A percentile compares a stretch with the other conserved stretches of the same genome.
Conservation (phyloP, 2,113 vertebrate species). For the Misgurnus anguillicaudatus region DNA sequence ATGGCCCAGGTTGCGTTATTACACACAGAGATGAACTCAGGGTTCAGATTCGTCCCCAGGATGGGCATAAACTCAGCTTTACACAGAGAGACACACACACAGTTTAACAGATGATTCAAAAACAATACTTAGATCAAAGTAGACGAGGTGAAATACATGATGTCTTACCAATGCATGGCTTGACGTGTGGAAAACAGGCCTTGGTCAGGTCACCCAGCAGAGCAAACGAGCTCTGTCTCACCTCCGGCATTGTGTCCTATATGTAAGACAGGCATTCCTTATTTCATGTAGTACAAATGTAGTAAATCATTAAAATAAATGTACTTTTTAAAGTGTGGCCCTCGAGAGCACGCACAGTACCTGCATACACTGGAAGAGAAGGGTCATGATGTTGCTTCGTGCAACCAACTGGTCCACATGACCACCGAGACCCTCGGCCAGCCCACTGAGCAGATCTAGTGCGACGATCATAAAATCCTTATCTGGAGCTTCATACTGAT, state of each 20-base stretch:
- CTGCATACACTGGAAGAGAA: constrained; percentile 97
- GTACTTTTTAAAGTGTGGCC: too few species aligned
- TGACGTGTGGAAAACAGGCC: constrained; percentile 93
- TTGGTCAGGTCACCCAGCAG: constrained; percentile 92
- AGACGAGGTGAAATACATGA: neutral
- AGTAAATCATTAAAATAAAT: too few species aligned
- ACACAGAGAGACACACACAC: constrained; percentile 44
- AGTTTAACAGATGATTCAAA: neutral
- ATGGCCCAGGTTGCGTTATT: constrained; percentile 98
- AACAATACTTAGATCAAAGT: neutral
- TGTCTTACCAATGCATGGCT: constrained; percentile 88
- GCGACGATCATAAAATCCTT: constrained; percentile 99
- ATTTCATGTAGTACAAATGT: neutral
- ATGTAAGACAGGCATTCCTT: constrained; percentile 34
- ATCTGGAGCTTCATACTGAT: constrained; percentile 94
- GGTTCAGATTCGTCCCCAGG: constrained; percentile 94
- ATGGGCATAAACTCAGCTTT: constrained; percentile 96
- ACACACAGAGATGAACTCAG: constrained; percentile 95
- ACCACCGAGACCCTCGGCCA: constrained; percentile 89
- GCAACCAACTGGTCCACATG: constrained; percentile 91
- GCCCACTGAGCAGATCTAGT: constrained; percentile 88
- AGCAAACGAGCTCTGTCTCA: constrained; percentile 93
- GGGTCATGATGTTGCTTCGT: constrained; percentile 93
- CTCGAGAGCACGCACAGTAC: constrained; percentile 58
- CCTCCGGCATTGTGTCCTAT: constrained; percentile 95